Percentiles rank a stretch among this genome's conserved stretches.
These are phyloP conservation scores for Tiliacea citrago DNA, from an alignment of 2,888 invertebrate species.

Conservation along the genomic window DNA sequence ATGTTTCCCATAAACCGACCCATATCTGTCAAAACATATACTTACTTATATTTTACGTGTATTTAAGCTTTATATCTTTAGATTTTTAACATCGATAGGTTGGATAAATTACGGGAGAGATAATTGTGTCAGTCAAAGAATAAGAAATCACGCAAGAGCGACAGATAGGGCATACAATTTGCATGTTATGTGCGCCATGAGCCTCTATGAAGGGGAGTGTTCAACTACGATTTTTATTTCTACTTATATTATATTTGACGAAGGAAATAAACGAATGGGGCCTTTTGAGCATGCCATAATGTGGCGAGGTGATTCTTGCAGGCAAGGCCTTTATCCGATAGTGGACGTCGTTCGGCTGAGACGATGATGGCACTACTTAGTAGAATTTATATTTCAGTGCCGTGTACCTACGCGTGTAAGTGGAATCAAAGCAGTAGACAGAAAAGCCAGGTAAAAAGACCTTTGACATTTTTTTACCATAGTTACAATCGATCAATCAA, in stretches of 20 bases:
- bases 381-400: too few species aligned
- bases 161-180: slow-evolving; percentile 8
- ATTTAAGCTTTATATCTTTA: slow-evolving; percentile 7
- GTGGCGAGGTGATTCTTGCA: too few species aligned
- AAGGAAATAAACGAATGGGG: slow-evolving; percentile 6
- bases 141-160: slow-evolving; percentile 34
- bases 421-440: too few species aligned
- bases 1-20: slow-evolving; percentile 4
- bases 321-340: too few species aligned
- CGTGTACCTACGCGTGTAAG: too few species aligned
- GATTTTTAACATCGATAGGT: slow-evolving; percentile 8
- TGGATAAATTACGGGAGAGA: not conserved
- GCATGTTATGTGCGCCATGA: not conserved
- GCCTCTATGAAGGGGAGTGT: not conserved
- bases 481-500: too few species aligned
- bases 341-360: too few species aligned
- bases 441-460: too few species aligned
- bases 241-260: not conserved
- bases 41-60: slow-evolving; percentile 24
- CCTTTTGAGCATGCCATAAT: too few species aligned
- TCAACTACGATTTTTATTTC: slow-evolving; percentile 16
- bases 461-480: too few species aligned
- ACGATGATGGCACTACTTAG: too few species aligned
- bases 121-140: slow-evolving; percentile 21
- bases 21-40: slow-evolving; percentile 37